Evolutionary conservation across 2,888 invertebrate genomes (phyloP).

Genomic region (Drosophila falleni): DNA sequence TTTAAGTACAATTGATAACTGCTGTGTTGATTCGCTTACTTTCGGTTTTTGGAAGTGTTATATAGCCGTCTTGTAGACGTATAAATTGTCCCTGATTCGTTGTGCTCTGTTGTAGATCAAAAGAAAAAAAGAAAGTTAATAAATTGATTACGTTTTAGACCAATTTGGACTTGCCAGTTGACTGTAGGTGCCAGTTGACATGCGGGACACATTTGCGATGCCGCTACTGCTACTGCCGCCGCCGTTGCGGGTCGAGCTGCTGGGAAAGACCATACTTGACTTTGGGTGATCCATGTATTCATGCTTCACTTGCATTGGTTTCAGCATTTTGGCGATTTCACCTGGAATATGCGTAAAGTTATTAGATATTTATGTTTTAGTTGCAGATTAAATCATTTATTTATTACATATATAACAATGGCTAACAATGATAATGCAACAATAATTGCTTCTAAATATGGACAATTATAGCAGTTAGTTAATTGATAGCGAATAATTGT

Average conservation of each 20-base stretch:
- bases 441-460: too few species aligned
- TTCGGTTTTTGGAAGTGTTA: conserved; percentile 79
- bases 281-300: conserved; percentile 68
- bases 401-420: too few species aligned
- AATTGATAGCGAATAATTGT: too few species aligned
- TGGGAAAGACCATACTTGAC: conserved; percentile 56
- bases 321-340: conserved; percentile 83
- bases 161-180: conserved; percentile 74
- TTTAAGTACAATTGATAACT: neutral
- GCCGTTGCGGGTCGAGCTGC: conserved; percentile 60
- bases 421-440: too few species aligned
- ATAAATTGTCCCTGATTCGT: conserved; percentile 82
- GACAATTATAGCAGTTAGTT: too few species aligned
- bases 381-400: neutral
- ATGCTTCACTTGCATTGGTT: conserved; percentile 82
- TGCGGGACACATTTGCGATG: conserved; percentile 71
- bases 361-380: neutral
- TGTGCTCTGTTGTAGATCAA: conserved; percentile 69
- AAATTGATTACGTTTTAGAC: neutral
- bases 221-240: conserved; percentile 55
- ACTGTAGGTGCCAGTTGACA: conserved; percentile 69
- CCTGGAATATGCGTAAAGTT: conserved; percentile 64
- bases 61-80: conserved; percentile 81
- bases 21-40: conserved; percentile 68
- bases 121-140: neutral